Evolutionary conservation across 2,888 invertebrate genomes (phyloP), one percentile per base, ranked within the genome.

Genomic region (Arrhopalites spinosus): DNA sequence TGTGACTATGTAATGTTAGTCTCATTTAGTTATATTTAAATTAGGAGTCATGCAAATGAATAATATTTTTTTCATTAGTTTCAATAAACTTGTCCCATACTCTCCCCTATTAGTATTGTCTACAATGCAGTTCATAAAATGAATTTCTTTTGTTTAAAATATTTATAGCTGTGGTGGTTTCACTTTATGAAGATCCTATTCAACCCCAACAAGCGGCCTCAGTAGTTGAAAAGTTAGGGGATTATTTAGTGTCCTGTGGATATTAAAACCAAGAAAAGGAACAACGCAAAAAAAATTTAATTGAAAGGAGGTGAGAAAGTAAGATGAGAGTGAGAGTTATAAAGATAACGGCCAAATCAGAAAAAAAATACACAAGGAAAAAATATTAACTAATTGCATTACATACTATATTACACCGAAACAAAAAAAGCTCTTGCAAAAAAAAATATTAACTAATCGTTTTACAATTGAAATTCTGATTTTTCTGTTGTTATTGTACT

Each of bases 191-290:
- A 91, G 95, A 95, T 89, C 95, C 95, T 86, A 94, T 95, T 88
- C 95, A 95, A 89, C 95, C 95, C 88, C 95, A 95, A 88, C 95
- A 95, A 89, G 95, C 95, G 86, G 95, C 95, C 88, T 94, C 94
- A 85, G 94, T 95, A 88, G 95, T 95, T 88, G 95, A 95, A 91
- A 95, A 95, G 90, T 90, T 95, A 91, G 95, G 95, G 90, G 95
- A 95, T 88, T 95, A 95, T 92, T 92, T 95, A 91, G 91, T 95
- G 90, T 92, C 91, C 90, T 95, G 94, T 91, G 94, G 95, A 91
- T 95, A 94, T 92, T 95, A 95, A 91, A 83, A 83, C 83, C 83
- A 45, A 47, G 72, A 75, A 50, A 11, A 59, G 29, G 23, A 29
- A 53, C 27, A 45, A 61, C 45, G 73, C 20, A 59, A 59, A 47